phyloP scores from a whole-genome alignment of 2,888 invertebrate species.

The Temnothorax rugatulus region DNA sequence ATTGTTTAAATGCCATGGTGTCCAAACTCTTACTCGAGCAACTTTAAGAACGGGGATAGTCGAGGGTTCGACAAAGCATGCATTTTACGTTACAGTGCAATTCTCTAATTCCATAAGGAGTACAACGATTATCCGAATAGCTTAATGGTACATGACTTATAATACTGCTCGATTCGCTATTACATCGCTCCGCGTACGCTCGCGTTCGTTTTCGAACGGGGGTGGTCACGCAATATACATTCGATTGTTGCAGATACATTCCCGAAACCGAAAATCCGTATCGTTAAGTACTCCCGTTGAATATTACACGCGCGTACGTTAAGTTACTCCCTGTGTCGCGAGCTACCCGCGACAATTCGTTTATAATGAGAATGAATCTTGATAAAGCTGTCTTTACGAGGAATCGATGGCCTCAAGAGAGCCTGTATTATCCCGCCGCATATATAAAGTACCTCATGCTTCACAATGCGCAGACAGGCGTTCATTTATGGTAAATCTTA shows the following conservation, averaged over 20 bases:
- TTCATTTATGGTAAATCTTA: constrained; percentile 46
- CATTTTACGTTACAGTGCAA: constrained; percentile 21
- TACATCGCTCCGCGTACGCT: neutral
- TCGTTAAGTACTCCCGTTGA: constrained; percentile 4
- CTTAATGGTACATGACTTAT: constrained; percentile 21
- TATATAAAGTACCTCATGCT: neutral
- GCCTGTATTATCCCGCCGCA: neutral
- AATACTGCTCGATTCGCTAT: constrained; percentile 28
- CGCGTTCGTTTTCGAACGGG: neutral
- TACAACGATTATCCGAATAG: constrained; percentile 47
- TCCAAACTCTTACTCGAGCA: neutral
- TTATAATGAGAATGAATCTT: neutral
- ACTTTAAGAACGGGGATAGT: neutral
- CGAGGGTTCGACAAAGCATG: constrained; percentile 6
- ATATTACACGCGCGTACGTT: neutral
- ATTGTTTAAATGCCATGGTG: no score
- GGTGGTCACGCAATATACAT: neutral
- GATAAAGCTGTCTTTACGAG: constrained; percentile 2
- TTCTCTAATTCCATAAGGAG: constrained; percentile 15
- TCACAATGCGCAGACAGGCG: constrained; percentile 12
- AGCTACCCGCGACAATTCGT: neutral
- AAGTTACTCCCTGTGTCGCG: neutral
- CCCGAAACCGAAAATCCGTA: neutral
- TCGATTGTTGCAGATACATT: neutral
- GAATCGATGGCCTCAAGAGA: constrained; percentile 15